Evolutionary conservation across 2,797 vertebrate genomes (phyloP), one percentile per base, ranked within the genome.

Genomic region (Nannoperca obscura): DNA sequence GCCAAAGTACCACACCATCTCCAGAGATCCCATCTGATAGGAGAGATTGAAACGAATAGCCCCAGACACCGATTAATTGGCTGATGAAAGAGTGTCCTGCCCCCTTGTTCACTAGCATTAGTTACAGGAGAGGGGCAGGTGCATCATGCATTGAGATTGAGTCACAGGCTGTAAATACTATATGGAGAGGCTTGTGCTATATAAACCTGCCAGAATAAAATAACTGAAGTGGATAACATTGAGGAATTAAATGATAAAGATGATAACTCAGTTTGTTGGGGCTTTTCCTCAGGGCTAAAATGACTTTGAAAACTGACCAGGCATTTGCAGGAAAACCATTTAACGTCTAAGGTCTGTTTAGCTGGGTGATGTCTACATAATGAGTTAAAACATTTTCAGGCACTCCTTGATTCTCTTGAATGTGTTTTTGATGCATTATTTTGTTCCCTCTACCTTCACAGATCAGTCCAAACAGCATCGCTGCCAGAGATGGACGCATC

Each of bases 391-490:
- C 44, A 36, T 32, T 74, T 76, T 24, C 46, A 76, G 67, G 7
- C 38, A 32, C 46, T 63, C 10, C 1, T 14, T 38, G 20, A 50
- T 24, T 67, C 50, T 71, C 7, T 27, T 9, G 1, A 59, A 47
- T 63, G 63, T 69, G 50, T 74, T 61, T 55, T 44, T 1, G 12
- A 64, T 19, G 9, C 34, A 71, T 77, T 71, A 30, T 71, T 74
- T 13, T 80, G 15, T 73, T 47, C 36, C 11, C 6, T 86, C n/a
- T 78, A 4, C 70, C n/a, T 69, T 42, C 15, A 72, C 93, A 99
- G 98, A 95, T 99, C 88, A 96, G 97, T 89, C 97, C 96, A 32
- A 97, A 99, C 83, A 98, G 97, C 93, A 97, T 99, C 22, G 98
- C 98, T 55, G 97, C 97, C 77, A 96, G 94, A 93, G 97, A 99